Base-by-base conservation (phyloP, 2,888 invertebrate genomes). In the Pachliopta kotzebuea region DNA sequence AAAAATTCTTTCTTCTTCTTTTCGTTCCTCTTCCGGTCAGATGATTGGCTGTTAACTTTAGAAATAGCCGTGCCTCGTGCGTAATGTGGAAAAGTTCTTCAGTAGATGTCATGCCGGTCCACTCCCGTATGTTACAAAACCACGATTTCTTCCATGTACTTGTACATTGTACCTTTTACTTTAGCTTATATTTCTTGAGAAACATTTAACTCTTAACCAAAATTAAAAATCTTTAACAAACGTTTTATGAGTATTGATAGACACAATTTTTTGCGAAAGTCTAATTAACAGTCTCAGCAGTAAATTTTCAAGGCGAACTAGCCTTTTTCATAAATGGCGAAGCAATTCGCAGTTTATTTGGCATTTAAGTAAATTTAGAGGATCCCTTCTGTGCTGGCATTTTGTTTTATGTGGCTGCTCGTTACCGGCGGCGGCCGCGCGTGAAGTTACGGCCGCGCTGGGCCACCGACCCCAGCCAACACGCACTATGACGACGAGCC, bases 341-440 rank as follows among this genome's bases (percentile, higher is more conserved):
- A 86, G 84, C 85, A 83, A 88, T 91, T 90, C 85, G 80, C 89
- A 88, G 88, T 88, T 88, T 90, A 88, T 88, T 87, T 88, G 88
- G 88, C 89, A 89, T 89, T 89, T 88, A 88, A 87, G 88, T 86
- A 83, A 88, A 88, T 88, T 88, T 85, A 84, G 85, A 85, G 85
- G 85, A 86, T 85, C 85, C 86, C 86, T 83, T 80, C 81, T 81
- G 78, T 77, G 82, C 85, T 89, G 90, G 90, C 89, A 90, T 91
- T 90, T 90, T 89, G 88, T 90, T 90, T 90, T 90, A 90, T 90
- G 89, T 83, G 85, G 81, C 79, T 78, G 85, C 90, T 91, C 90
- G 90, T 91, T 91, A 91, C 89, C 78, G 83, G 79, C 86, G 83
- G 79, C 90, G 87, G 85, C 82, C 87, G 89, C 83, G 88, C 90